These are phyloP conservation scores for Ammospiza nelsoni DNA, from an alignment of 2,113 vertebrate species.

Conservation along the genomic window DNA sequence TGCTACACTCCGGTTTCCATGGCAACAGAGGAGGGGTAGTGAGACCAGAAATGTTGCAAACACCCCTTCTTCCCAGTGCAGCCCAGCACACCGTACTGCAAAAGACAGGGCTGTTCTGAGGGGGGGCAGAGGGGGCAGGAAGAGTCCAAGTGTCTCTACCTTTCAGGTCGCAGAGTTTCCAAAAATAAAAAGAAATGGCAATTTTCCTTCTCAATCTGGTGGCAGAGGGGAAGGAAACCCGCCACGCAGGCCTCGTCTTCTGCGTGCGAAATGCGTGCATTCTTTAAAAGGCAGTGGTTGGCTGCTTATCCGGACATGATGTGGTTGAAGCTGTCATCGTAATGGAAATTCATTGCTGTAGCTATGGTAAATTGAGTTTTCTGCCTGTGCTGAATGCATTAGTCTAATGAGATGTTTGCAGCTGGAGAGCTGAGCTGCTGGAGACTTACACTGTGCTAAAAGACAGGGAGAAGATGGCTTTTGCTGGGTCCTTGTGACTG, in stretches of 20 bases:
- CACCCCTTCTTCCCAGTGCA: conserved; percentile 67
- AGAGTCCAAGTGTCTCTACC: conserved; percentile 38
- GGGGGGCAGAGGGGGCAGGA: neutral
- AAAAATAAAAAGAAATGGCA: conserved; percentile 32
- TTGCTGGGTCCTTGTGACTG: conserved; percentile 61
- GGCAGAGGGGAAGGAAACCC: conserved; percentile 71
- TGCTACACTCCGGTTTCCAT: conserved; percentile 93
- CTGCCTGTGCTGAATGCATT: conserved; percentile 89
- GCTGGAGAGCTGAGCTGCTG: conserved; percentile 78
- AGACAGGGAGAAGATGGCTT: conserved; percentile 78
- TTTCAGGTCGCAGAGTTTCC: conserved; percentile 14
- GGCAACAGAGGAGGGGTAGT: conserved; percentile 88
- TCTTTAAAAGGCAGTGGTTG: conserved; percentile 85
- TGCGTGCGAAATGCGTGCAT: conserved; percentile 80
- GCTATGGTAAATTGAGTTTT: conserved; percentile 89
- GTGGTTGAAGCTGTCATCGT: conserved; percentile 87
- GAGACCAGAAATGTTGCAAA: conserved; percentile 77
- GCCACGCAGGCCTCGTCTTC: conserved; percentile 59
- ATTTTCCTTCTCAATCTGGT: conserved; percentile 7
- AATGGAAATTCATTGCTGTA: conserved; percentile 91
- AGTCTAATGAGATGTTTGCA: conserved; percentile 90
- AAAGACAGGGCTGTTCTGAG: neutral
- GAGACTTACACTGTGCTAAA: conserved; percentile 74
- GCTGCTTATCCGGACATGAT: conserved; percentile 88
- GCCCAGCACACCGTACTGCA: conserved; percentile 39